These are phyloP conservation scores for Charina bottae DNA, from an alignment of 2,113 vertebrate species.

Conservation along the genomic window DNA sequence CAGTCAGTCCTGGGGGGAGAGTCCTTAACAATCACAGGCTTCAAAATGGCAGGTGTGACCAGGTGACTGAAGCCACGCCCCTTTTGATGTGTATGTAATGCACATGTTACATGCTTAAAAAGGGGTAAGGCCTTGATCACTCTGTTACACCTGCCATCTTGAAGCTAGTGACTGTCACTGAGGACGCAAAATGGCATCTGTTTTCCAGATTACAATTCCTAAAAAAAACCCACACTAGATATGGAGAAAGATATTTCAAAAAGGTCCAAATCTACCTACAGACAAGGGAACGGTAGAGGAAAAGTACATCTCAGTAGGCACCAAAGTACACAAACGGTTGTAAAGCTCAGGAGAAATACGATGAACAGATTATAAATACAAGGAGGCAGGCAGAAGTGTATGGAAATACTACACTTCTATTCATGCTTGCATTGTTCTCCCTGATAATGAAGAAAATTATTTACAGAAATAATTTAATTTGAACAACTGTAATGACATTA, in stretches of 20 bases:
- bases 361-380: neutral
- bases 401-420: neutral
- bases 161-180: neutral
- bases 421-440: neutral
- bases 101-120: no score
- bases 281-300: neutral
- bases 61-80: no score
- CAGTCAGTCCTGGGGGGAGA: no score
- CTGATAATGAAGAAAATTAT: neutral
- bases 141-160: neutral
- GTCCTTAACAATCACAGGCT: no score
- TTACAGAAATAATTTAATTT: neutral
- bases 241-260: neutral
- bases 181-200: neutral
- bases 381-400: neutral
- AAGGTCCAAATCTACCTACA: neutral
- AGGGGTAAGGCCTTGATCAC: no score
- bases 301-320: neutral
- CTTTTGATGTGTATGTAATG: no score
- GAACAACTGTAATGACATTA: neutral
- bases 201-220: neutral
- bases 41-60: no score
- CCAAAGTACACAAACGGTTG: neutral
- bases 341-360: neutral
- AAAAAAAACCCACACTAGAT: neutral